A percentile compares a stretch with the other conserved stretches of the same genome.
phyloP scores from a whole-genome alignment of 2,888 invertebrate species.

The Phalangium opilio region DNA sequence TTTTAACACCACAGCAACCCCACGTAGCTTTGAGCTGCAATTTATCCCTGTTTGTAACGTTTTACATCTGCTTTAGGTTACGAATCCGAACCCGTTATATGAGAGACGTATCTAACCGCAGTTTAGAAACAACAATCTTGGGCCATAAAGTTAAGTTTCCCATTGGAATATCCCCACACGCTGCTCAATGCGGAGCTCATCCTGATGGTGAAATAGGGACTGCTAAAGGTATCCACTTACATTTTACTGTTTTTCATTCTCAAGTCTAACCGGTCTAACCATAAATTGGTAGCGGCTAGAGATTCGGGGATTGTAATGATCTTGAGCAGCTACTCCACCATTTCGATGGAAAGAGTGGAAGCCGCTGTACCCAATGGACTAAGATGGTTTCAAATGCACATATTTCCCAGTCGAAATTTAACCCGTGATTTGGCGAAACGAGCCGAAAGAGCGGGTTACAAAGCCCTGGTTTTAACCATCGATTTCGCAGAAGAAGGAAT shows the following conservation, averaged over 20 bases:
- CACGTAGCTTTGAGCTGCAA: too few species aligned
- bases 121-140: constrained; percentile 38
- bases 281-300: too few species aligned
- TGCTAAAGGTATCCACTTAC: constrained; percentile 44
- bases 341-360: constrained; percentile 74
- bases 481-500: constrained; percentile 53
- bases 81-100: constrained; percentile 29
- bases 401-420: constrained; percentile 57
- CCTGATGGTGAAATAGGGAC: constrained; percentile 72
- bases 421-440: constrained; percentile 53
- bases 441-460: constrained; percentile 69
- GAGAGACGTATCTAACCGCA: constrained; percentile 27
- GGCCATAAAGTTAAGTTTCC: constrained; percentile 49
- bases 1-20: too few species aligned
- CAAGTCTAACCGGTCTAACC: too few species aligned
- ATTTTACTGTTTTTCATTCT: too few species aligned
- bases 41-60: too few species aligned
- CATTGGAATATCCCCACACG: constrained; percentile 62
- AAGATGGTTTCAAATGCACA: constrained; percentile 85
- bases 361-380: constrained; percentile 51
- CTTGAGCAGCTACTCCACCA: constrained; percentile 69
- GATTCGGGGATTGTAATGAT: constrained; percentile 42
- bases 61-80: too few species aligned
- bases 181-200: constrained; percentile 79
- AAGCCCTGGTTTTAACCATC: constrained; percentile 70